Base-by-base conservation (phyloP, 2,888 invertebrate genomes). In the Oscheius sp. region DNA sequence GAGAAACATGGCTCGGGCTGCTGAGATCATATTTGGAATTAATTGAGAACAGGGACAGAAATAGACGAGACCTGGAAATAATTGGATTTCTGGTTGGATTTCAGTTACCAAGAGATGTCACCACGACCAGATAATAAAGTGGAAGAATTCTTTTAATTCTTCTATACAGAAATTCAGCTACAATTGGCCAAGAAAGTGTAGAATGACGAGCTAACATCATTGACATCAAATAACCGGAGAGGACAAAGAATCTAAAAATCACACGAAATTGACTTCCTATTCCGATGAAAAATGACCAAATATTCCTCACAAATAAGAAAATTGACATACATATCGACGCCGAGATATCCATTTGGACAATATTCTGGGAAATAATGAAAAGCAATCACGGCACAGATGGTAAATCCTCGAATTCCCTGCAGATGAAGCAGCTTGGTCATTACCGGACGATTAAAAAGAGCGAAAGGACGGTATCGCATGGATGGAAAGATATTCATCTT, bases 271-370 rank as follows among this genome's bases (percentile, higher is more conserved):
- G n/a, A 18, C 35, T 35, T 35, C 35, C 9, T 35, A 35, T 35
- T 35, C 9, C 3, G 35, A 9, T 35, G 35, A 3, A n/a, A n/a
- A n/a, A n/a, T n/a, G n/a, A n/a, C n/a, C n/a, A n/a, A n/a, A n/a
- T n/a, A n/a, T n/a, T n/a, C n/a, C n/a, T n/a, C n/a, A n/a, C 35
- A 7, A 49, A 16, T 49, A n/a, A 5, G 49, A 5, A 5, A n/a
- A 16, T 3, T 3, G n/a, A 23, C 29, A 41, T 41, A 61, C 66
- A 27, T n/a, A 25, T 66, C 66, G 23, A 66, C 66, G 1, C 66
- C 66, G 12, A 66, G 9, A 16, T 66, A 66, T 13, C 66, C 66
- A 52, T 66, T 66, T 3, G 66, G 66, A 29, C 49, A 66, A n/a
- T 49, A 49, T 12, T 46, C n/a, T 2, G 66, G 66, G 29, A 66